phyloP scores from a whole-genome alignment of 2,797 vertebrate genomes.

The Neosilurus hyrtlii region DNA sequence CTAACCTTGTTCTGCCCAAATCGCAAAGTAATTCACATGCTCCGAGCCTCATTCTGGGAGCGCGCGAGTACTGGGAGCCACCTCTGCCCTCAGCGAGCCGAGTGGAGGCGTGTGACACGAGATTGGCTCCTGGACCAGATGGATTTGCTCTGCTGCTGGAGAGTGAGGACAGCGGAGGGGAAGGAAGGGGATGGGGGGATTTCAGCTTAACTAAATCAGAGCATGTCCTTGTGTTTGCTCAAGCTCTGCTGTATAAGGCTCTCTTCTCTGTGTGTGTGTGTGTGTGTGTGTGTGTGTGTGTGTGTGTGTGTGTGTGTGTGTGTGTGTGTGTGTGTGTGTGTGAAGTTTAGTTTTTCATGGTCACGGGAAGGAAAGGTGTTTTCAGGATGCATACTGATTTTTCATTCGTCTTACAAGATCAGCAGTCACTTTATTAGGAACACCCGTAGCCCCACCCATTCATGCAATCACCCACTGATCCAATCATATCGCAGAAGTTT shows the following conservation, averaged over 20 bases:
- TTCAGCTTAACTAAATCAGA: slow-evolving; percentile 37
- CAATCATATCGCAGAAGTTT: background rate
- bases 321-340: background rate
- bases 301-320: background rate
- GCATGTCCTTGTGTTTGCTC: slow-evolving; percentile 41
- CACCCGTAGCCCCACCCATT: background rate
- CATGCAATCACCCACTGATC: background rate
- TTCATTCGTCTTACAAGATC: background rate
- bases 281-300: background rate
- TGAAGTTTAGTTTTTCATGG: background rate
- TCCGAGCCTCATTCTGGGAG: slow-evolving; percentile 33
- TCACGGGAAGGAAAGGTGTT: background rate
- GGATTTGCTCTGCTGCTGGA: slow-evolving; percentile 45
- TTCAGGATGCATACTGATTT: background rate
- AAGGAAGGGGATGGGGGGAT: background rate
- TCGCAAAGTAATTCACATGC: slow-evolving; percentile 53
- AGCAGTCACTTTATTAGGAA: slow-evolving; percentile 15
- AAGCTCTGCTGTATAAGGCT: slow-evolving; percentile 23
- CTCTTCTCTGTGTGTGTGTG: background rate
- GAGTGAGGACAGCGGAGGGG: background rate
- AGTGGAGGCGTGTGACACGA: slow-evolving; percentile 40
- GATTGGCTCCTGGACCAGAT: slow-evolving; percentile 51
- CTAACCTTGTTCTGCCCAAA: slow-evolving; percentile 46
- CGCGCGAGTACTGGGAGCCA: slow-evolving; percentile 35
- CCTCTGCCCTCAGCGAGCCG: slow-evolving; percentile 39